These are phyloP conservation scores for Poecilia latipinna DNA, from an alignment of 2,113 vertebrate genomes.

Conservation along the genomic window DNA sequence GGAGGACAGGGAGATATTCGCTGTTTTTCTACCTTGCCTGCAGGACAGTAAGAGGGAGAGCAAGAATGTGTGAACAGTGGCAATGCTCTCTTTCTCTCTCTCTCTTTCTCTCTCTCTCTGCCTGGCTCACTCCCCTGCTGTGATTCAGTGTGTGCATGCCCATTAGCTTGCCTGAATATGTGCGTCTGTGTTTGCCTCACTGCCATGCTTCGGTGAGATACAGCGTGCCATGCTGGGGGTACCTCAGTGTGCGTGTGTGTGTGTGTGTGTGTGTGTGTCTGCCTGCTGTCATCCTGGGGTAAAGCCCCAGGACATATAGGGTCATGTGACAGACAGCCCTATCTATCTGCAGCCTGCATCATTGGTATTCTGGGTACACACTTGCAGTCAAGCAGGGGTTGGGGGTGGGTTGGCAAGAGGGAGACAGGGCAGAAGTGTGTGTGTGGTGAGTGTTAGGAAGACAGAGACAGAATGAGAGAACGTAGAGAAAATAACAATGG, in stretches of 20 bases:
- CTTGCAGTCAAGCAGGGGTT: conserved; percentile 44
- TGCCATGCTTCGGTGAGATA: conserved; percentile 50
- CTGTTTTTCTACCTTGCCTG: conserved; percentile 58
- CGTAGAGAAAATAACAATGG: conserved; percentile 68
- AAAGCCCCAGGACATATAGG: conserved; percentile 75
- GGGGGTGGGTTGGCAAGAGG: conserved; percentile 11
- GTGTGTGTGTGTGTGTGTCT: conserved; percentile 13
- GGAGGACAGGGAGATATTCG: conserved; percentile 48
- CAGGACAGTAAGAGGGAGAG: conserved; percentile 45
- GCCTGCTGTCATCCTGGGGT: conserved; percentile 74
- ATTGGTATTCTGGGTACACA: conserved; percentile 76
- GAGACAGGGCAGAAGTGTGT: conserved; percentile 10
- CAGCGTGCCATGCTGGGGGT: conserved; percentile 55
- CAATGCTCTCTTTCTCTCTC: conserved; percentile 46
- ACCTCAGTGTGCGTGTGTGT: conserved; percentile 24
- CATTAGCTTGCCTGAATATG: conserved; percentile 63
- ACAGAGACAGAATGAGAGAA: conserved; percentile 19
- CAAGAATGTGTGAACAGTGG: conserved; percentile 48
- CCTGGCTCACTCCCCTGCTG: conserved; percentile 63
- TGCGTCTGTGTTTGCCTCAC: conserved; percentile 31
- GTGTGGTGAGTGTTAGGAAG: conserved; percentile 1
- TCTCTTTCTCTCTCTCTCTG: conserved; percentile 36
- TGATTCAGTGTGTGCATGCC: conserved; percentile 67
- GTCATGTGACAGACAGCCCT: conserved; percentile 75
- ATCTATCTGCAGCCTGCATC: conserved; percentile 77